A percentile compares a stretch with the other conserved stretches of the same genome.
Evolutionary conservation across 1,140 invertebrate genomes (phyloP).

Genomic region (Lepeophtheirus salmonis): DNA sequence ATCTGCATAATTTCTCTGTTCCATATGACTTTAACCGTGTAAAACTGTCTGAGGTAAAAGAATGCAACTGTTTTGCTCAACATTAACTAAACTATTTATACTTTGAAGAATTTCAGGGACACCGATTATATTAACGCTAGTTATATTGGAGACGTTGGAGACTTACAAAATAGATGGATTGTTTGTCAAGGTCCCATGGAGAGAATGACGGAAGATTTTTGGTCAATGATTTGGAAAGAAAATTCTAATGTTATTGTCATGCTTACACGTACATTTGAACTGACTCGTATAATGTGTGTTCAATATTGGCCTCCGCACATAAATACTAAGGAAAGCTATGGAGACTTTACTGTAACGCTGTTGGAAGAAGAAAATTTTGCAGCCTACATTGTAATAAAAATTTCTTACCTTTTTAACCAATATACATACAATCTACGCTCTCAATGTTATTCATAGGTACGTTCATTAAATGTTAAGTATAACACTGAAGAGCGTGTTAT

Average conservation of each 20-base stretch:
- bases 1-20: background rate
- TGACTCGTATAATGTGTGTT: conserved; percentile 9
- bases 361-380: background rate
- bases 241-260: conserved; percentile 30
- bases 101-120: no score
- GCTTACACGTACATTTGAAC: conserved; percentile 25
- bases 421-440: background rate
- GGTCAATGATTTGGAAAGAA: conserved; percentile 35
- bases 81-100: no score
- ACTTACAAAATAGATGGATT: background rate
- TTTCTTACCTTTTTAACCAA: background rate
- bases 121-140: conserved; percentile 7
- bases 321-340: background rate
- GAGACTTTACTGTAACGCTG: background rate
- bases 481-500: background rate
- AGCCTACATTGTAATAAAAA: background rate
- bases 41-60: background rate
- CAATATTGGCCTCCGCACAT: conserved; percentile 10
- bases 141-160: background rate
- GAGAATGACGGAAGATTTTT: conserved; percentile 31
- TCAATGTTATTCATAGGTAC: background rate
- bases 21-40: conserved; percentile 11
- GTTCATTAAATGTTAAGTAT: background rate
- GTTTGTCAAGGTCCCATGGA: conserved; percentile 8
- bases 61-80: no score